phyloP scores from a whole-genome alignment of 2,113 vertebrate genomes.

The Urocynchramus pylzowi region DNA sequence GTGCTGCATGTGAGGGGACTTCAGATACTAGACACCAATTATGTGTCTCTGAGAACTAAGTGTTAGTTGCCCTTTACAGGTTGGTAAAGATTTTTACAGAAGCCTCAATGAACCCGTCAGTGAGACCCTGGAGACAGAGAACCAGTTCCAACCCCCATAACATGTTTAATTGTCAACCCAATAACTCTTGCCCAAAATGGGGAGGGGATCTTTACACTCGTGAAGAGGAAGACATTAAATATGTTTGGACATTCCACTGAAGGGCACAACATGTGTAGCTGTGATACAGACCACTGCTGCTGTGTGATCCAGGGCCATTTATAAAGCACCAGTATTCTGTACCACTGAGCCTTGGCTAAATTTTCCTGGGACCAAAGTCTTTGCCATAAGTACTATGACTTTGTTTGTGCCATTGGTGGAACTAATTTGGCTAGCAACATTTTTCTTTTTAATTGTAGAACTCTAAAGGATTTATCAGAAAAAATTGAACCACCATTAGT shows the following conservation, averaged over 20 bases:
- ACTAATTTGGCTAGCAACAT: neutral
- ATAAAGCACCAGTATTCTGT: neutral
- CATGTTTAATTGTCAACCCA: neutral
- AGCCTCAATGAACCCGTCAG: neutral
- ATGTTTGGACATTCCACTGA: neutral
- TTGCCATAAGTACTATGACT: neutral
- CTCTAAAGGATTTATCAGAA: neutral
- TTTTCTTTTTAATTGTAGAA: neutral
- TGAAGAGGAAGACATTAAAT: neutral
- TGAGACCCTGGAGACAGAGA: neutral
- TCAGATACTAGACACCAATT: neutral
- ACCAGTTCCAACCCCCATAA: neutral
- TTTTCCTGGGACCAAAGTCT: neutral
- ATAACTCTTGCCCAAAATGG: neutral
- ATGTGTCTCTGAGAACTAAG: neutral
- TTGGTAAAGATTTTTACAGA: neutral
- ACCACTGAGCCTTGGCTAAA: neutral
- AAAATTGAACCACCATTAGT: neutral
- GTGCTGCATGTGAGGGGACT: neutral
- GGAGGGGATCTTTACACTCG: neutral
- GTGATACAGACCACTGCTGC: neutral
- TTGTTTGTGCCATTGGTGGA: neutral
- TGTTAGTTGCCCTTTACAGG: neutral
- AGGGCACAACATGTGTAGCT: neutral
- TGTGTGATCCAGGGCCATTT: neutral